Conservation (phyloP, 2,113 vertebrate genomes). For the Penelope pileata region DNA sequence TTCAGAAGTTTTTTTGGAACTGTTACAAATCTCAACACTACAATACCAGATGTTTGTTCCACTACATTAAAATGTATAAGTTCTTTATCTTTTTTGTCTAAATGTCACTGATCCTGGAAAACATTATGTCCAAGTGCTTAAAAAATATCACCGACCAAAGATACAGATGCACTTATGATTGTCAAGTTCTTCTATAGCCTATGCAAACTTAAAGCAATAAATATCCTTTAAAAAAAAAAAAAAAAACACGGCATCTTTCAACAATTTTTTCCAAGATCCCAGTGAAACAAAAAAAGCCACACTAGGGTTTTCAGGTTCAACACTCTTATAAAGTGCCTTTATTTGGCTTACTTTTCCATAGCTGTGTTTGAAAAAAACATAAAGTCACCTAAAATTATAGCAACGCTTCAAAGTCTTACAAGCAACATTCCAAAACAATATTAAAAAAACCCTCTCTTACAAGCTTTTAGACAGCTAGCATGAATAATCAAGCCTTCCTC, state of each 20-base stretch:
- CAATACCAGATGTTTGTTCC: not conserved
- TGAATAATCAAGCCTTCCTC: not conserved
- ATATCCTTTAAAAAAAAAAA: not conserved
- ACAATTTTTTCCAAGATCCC: not conserved
- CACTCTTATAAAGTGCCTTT: not conserved
- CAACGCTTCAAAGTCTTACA: not conserved
- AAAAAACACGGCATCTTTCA: not conserved
- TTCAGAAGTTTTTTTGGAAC: not conserved
- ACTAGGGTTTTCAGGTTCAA: not conserved
- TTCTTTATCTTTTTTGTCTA: not conserved
- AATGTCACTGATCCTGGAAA: not conserved
- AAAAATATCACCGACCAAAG: not conserved
- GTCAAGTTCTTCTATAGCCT: not conserved
- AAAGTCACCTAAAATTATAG: not conserved
- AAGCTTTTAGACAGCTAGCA: not conserved
- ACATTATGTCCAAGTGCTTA: not conserved
- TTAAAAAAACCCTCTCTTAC: not conserved
- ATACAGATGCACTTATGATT: not conserved
- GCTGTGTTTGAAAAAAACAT: not conserved
- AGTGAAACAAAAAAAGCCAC: not conserved
- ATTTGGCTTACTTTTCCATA: not conserved
- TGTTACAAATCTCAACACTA: not conserved
- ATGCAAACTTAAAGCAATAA: not conserved
- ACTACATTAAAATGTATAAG: not conserved
- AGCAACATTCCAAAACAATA: not conserved